Percentiles rank a stretch among this genome's conserved stretches.
Conservation (phyloP, 2,797 vertebrate genomes). For the Oreonectes daqikongensis region DNA sequence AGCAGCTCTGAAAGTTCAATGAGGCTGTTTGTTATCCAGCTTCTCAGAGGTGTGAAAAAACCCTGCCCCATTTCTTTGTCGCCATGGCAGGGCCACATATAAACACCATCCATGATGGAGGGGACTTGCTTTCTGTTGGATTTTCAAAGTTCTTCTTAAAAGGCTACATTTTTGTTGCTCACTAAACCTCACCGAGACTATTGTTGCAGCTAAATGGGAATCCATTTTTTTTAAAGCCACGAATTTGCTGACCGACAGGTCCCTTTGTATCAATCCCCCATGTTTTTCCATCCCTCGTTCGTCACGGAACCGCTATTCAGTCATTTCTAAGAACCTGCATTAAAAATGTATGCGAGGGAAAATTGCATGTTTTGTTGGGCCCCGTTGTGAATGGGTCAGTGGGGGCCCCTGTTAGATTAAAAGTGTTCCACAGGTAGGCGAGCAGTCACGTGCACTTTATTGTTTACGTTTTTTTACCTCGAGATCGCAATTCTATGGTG, state of each 20-base stretch:
- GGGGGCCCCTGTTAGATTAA: slow-evolving; percentile 7
- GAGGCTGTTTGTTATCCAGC: slow-evolving; percentile 25
- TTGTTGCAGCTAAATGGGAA: slow-evolving; percentile 4
- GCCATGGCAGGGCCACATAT: slow-evolving; percentile 42
- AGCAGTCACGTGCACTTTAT: slow-evolving; percentile 20
- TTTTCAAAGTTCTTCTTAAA: no score
- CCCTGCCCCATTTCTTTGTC: slow-evolving; percentile 30
- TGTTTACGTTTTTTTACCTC: slow-evolving; percentile 35
- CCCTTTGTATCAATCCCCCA: slow-evolving; percentile 25
- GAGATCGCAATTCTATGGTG: slow-evolving; percentile 33
- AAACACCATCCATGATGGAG: slow-evolving; percentile 42
- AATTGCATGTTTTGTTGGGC: slow-evolving; percentile 46
- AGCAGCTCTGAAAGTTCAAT: slow-evolving; percentile 1
- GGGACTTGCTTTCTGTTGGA: no score
- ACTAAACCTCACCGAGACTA: slow-evolving; percentile 4
- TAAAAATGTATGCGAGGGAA: slow-evolving; percentile 47
- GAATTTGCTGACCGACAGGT: slow-evolving; percentile 16
- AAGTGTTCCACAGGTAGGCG: slow-evolving; percentile 3
- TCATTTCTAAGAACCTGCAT: slow-evolving; percentile 38
- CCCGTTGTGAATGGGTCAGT: slow-evolving; percentile 1
- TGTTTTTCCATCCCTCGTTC: slow-evolving; percentile 34
- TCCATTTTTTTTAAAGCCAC: background rate
- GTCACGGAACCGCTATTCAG: background rate
- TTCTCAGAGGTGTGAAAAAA: slow-evolving; percentile 44
- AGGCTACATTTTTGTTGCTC: background rate